Conservation (phyloP, 2,888 invertebrate genomes). For the Hyposoter didymator region DNA sequence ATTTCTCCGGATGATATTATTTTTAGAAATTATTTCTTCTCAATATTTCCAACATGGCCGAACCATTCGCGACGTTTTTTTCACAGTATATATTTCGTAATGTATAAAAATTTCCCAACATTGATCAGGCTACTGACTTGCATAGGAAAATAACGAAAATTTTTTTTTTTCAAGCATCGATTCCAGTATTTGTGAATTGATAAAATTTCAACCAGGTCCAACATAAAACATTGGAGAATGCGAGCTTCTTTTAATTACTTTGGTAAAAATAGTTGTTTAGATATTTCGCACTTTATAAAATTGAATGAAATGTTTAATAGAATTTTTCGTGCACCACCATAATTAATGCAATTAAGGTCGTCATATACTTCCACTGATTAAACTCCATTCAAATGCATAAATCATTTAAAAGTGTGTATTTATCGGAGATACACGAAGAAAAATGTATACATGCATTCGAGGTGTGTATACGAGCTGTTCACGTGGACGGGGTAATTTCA, state of each 20-base stretch:
- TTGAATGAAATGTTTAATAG: neutral
- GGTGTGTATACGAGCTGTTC: slow-evolving; percentile 3
- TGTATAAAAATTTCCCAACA: neutral
- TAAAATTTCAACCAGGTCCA: neutral
- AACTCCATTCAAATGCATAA: neutral
- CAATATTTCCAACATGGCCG: neutral
- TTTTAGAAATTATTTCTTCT: no score
- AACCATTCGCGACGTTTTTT: neutral
- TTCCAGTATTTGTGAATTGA: neutral
- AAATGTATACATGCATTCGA: neutral
- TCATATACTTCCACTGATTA: neutral
- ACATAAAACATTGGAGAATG: neutral
- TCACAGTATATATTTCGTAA: neutral
- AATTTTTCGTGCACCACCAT: neutral
- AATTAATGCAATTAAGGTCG: neutral
- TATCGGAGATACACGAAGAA: neutral
- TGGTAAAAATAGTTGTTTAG: neutral
- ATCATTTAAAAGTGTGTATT: neutral
- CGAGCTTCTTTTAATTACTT: neutral
- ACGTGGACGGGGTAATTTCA: slow-evolving; percentile 34
- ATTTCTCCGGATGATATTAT: no score
- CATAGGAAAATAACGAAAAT: neutral
- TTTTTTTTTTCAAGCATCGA: neutral
- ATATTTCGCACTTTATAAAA: neutral
- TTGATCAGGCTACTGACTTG: neutral